Base-by-base conservation (phyloP, 2,113 vertebrate genomes). In the Bothrops jararaca region DNA sequence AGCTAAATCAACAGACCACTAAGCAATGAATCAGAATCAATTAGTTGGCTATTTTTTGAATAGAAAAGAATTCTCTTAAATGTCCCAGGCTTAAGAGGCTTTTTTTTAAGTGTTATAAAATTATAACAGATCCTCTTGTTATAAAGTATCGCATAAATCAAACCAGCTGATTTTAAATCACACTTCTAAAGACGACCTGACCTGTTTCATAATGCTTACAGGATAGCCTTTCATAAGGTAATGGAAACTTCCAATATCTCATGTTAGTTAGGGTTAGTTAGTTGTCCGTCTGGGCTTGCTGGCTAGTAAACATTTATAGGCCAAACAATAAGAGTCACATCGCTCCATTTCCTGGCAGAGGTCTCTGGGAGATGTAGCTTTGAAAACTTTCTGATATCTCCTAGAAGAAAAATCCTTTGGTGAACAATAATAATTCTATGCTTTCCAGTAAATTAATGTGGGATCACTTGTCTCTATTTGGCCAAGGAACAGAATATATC, bases 401-500 rank as follows among this genome's bases (percentile, higher is more conserved):
- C 74, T 48, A 52, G 29, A 26, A 92, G 42, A 56, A 23, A 23
- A 50, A 29, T 20, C 15, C 54, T 24, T 89, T 50, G 56, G 20
- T 80, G 24, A 92, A 89, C 11, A 42, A 92, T 13, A n/a, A 85
- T 23, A 92, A 50, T 86, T 34, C 29, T 52, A 45, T 39, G 42
- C 20, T 85, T 85, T 85, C 3, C 26, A 69, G 15, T 54, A 92
- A 88, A 50, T 45, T 48, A 90, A 52, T 60, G 53, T 20, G 18
- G 56, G 11, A 85, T 34, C 24, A 85, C 12, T 52, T 92, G 95
- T 92, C 93, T 91, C 24, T 89, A 95, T 23, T 91, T 39, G 85
- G 92, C 10, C 58, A 93, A 89, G 52, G 15, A 53, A 53, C 29
- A 53, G 22, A 34, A 54, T 53, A 88, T 54, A 50, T 20, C 6